Percentiles rank a stretch among this genome's conserved stretches.
Evolutionary conservation across 2,888 invertebrate genomes (phyloP).

Genomic region (Rhagonycha fulva): DNA sequence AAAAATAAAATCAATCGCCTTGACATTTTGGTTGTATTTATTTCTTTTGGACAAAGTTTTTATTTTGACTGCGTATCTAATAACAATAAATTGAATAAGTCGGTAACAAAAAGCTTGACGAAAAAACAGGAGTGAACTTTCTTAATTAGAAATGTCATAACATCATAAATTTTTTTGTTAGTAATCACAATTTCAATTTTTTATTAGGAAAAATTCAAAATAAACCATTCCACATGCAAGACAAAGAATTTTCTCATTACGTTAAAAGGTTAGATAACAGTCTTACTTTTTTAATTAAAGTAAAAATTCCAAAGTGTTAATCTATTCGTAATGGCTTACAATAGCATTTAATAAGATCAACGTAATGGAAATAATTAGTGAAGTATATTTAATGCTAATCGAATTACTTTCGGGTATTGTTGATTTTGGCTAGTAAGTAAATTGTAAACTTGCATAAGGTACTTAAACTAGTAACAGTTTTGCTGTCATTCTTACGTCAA

Average conservation of each 20-base stretch:
- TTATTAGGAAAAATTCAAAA: background rate
- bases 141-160: background rate
- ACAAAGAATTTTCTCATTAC: background rate
- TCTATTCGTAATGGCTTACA: background rate
- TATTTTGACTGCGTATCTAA: background rate
- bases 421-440: background rate
- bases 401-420: background rate
- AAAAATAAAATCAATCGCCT: constrained; percentile 1
- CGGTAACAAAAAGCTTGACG: background rate
- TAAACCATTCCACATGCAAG: background rate
- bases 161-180: background rate
- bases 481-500: background rate
- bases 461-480: background rate
- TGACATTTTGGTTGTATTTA: background rate
- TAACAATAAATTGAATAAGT: background rate
- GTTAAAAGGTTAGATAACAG: background rate
- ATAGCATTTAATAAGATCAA: background rate
- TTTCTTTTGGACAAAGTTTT: background rate
- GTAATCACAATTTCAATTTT: background rate
- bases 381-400: background rate
- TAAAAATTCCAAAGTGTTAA: background rate
- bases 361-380: background rate
- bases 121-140: background rate
- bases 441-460: background rate
- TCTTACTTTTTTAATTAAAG: background rate